These are phyloP conservation scores for Zelleria hepariella DNA, from an alignment of 2,888 invertebrate species.

Conservation along the genomic window DNA sequence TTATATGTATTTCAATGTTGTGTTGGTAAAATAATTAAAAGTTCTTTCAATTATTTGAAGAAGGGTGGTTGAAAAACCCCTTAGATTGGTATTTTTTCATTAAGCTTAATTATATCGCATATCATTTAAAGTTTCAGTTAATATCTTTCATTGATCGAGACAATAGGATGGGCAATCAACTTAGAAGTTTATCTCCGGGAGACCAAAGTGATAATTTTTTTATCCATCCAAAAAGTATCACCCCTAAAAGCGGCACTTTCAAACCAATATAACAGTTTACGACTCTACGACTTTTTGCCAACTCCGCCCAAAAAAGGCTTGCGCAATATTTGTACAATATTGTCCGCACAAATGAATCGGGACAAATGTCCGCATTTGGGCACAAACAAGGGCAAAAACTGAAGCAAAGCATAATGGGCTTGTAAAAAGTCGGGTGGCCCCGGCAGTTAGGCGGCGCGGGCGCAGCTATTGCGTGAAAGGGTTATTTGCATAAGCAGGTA, in stretches of 20 bases:
- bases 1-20: too few species aligned
- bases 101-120: too few species aligned
- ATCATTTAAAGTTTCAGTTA: too few species aligned
- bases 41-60: too few species aligned
- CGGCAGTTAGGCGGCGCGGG: too few species aligned
- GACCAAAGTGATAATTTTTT: background rate
- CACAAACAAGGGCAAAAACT: constrained; percentile 34
- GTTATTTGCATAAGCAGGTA: constrained; percentile 21
- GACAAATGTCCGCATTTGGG: constrained; percentile 32
- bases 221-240: constrained; percentile 19
- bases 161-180: too few species aligned
- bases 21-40: too few species aligned
- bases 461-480: constrained; percentile 15
- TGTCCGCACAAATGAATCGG: constrained; percentile 17
- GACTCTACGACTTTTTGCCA: constrained; percentile 35
- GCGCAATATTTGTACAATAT: constrained; percentile 28
- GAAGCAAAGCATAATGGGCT: constrained; percentile 32
- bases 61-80: too few species aligned
- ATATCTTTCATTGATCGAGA: too few species aligned
- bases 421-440: constrained; percentile 20
- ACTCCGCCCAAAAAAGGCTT: constrained; percentile 17
- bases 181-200: too few species aligned
- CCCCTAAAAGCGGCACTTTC: constrained; percentile 4
- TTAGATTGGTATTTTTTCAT: too few species aligned
- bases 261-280: constrained; percentile 22